These are phyloP conservation scores for Polyploca ridens DNA, from an alignment of 2,888 invertebrate genomes.

Conservation along the genomic window DNA sequence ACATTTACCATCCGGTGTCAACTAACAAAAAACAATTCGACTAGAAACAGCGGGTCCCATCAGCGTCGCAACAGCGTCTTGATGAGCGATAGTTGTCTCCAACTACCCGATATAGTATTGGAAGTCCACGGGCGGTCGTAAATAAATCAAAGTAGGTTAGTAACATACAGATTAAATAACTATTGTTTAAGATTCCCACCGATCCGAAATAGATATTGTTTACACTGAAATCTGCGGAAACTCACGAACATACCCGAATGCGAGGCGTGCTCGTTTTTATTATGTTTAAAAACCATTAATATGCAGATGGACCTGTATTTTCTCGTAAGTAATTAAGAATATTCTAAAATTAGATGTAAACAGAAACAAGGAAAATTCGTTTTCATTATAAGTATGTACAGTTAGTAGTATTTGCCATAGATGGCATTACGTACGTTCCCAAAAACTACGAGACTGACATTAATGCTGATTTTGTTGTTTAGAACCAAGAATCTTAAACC, in stretches of 20 bases:
- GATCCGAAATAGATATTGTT: slow-evolving; percentile 12
- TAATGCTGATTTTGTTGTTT: too few species aligned
- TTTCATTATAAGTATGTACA: not conserved
- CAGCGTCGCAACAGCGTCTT: too few species aligned
- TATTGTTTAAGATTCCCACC: slow-evolving; percentile 4
- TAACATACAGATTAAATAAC: slow-evolving; percentile 11
- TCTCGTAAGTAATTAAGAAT: slow-evolving; percentile 2
- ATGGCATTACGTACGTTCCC: too few species aligned
- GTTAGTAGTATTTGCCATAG: too few species aligned
- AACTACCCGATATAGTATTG: too few species aligned
- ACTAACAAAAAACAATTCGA: too few species aligned
- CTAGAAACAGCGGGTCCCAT: too few species aligned
- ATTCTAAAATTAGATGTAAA: not conserved
- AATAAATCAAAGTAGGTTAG: slow-evolving; percentile 1
- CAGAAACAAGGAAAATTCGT: slow-evolving; percentile 1
- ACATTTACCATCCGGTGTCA: too few species aligned
- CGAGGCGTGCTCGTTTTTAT: slow-evolving; percentile 2
- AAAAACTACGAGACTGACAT: too few species aligned
- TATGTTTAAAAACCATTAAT: slow-evolving; percentile 8
- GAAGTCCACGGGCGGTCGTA: not conserved
- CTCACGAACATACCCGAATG: not conserved
- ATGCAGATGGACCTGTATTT: not conserved
- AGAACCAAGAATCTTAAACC: too few species aligned
- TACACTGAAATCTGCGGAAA: slow-evolving; percentile 7
- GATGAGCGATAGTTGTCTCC: too few species aligned